Base-by-base conservation (phyloP, 2,888 invertebrate genomes). In the Lathronympha strigana region DNA sequence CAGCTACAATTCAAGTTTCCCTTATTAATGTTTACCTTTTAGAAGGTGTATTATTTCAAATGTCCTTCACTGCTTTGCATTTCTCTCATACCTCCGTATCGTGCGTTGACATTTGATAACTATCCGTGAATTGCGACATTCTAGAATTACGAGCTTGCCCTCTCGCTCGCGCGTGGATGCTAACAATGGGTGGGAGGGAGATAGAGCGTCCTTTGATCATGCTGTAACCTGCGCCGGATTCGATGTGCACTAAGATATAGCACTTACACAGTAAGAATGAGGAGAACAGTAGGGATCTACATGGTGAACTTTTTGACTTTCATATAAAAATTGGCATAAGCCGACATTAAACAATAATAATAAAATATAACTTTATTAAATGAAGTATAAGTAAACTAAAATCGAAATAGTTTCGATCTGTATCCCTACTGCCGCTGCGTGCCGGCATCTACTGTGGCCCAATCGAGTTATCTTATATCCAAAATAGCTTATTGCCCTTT, bases 71-170 rank as follows among this genome's bases (percentile, higher is more conserved):
- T 66, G 63, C 53, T 51, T 67, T 63, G 66, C 71, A 67, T 63
- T 54, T 60, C 61, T 38, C 57, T 62, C 63, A 67, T 63, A 63
- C 72, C 72, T 68, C 62, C 70, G 71, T 73, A 76, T 73, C 75
- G 70, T 76, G 68, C 73, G 75, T 78, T 80, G 80, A 80, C 80
- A 81, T 80, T 72, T 75, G 78, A 79, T 80, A 73, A 61, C 72
- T 73, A 78, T 80, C 76, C 77, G 67, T 63, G 69, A 69, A 73
- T 77, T 78, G 77, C 72, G 61, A 66, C 68, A 68, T 63, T 25
- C 13, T 50, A 40, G 76, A 78, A 77, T 74, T 76, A 76, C 74
- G 76, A 72, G 64, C 63, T 61, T 25, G 60, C 66, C 62, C 64
- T 74, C 75, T 72, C 67, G 23, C 69, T 79, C 70, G 61, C 69